A percentile compares a stretch with the other conserved stretches of the same genome.
Conservation (phyloP, 2,113 vertebrate species). For the Mus pahari region DNA sequence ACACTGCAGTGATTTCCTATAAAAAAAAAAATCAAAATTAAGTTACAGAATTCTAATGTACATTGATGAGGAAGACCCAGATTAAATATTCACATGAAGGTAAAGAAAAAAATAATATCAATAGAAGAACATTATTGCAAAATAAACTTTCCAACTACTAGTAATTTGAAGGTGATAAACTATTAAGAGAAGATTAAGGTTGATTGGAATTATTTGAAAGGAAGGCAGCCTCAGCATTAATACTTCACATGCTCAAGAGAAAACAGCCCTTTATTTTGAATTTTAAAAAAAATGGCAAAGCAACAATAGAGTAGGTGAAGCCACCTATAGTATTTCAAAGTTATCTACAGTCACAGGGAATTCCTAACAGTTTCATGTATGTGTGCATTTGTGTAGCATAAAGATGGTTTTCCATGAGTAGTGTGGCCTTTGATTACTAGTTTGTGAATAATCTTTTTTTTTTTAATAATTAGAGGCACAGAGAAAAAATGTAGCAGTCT, state of each 20-base stretch:
- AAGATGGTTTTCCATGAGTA: background rate
- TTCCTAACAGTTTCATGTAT: background rate
- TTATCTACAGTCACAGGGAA: background rate
- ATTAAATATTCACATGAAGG: too few relatives aligned
- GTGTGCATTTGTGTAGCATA: background rate
- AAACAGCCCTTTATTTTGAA: background rate
- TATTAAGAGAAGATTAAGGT: background rate
- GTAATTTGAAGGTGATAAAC: background rate
- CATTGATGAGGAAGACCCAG: too few relatives aligned
- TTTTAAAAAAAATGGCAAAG: background rate
- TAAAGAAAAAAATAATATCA: too few relatives aligned
- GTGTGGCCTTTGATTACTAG: background rate
- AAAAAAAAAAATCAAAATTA: background rate
- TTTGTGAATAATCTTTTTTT: background rate
- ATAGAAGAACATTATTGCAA: too few relatives aligned
- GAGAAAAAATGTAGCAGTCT: background rate
- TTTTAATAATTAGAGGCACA: background rate
- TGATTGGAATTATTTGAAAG: conserved; percentile 3
- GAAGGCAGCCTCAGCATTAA: background rate
- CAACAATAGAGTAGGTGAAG: background rate
- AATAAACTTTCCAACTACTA: background rate
- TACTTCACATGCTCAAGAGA: background rate
- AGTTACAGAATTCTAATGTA: background rate
- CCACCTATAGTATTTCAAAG: background rate
- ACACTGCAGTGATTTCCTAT: too few relatives aligned